Evolutionary conservation across 2,797 vertebrate genomes (phyloP).

Genomic region (Chaunax sp.): DNA sequence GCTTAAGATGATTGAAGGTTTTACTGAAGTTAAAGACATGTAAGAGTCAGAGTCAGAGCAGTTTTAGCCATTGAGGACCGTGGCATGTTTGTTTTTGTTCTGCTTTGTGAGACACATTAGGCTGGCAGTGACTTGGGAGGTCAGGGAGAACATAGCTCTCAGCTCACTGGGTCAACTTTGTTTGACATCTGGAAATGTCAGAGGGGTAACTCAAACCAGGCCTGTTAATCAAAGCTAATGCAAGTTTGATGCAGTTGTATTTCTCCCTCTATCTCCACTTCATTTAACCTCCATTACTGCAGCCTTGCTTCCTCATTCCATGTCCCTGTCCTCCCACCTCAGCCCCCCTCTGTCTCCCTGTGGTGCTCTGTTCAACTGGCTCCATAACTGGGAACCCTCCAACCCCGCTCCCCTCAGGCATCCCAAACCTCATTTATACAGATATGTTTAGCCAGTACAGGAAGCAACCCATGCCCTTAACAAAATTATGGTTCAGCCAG

Average conservation of each 20-base stretch:
- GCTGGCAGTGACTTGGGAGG: conserved; percentile 63
- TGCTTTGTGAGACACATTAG: conserved; percentile 74
- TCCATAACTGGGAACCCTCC: conserved; percentile 63
- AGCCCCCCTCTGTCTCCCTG: conserved; percentile 39
- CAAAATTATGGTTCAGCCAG: conserved; percentile 78
- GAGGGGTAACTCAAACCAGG: conserved; percentile 76
- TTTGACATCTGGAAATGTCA: conserved; percentile 79
- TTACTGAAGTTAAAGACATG: conserved; percentile 55
- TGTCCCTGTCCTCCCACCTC: conserved; percentile 56
- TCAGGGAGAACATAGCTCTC: conserved; percentile 72
- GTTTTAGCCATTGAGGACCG: conserved; percentile 31
- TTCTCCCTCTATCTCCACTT: conserved; percentile 71
- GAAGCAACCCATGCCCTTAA: conserved; percentile 83
- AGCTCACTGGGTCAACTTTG: conserved; percentile 70
- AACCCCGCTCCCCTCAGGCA: conserved; percentile 71
- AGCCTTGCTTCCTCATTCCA: conserved; percentile 70
- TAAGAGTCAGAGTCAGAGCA: conserved; percentile 39
- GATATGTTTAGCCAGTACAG: conserved; percentile 85
- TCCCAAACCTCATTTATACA: conserved; percentile 83
- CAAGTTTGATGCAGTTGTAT: conserved; percentile 72
- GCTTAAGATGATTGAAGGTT: conserved; percentile 48
- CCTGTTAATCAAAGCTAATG: conserved; percentile 73
- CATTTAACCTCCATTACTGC: conserved; percentile 77
- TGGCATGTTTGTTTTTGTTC: conserved; percentile 77
- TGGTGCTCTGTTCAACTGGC: conserved; percentile 66